phyloP scores from a whole-genome alignment of 2,113 vertebrate genomes.

The Orycteropus afer region DNA sequence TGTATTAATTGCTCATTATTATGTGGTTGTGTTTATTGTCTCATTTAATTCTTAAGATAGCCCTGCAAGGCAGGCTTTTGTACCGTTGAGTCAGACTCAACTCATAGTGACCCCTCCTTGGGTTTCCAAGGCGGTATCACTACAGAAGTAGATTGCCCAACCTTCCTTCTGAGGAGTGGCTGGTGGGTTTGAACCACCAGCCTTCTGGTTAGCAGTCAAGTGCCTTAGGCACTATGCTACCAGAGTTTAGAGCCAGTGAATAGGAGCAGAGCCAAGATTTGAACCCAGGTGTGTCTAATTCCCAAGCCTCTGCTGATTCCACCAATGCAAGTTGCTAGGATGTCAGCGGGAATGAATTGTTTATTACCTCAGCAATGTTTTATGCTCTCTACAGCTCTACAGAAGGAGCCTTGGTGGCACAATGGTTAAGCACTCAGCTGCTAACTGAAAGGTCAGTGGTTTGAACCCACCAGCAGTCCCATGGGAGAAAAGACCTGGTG shows the following conservation, averaged over 20 bases:
- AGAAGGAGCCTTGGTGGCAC: not conserved
- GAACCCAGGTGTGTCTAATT: not conserved
- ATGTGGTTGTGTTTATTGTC: not conserved
- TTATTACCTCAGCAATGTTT: not conserved
- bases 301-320: not conserved
- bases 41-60: not conserved
- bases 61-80: not conserved
- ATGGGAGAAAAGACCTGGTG: too few species aligned
- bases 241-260: not conserved
- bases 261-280: not conserved
- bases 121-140: too few species aligned
- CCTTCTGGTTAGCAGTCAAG: too few species aligned
- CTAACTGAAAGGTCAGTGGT: too few species aligned
- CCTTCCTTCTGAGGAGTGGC: too few species aligned
- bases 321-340: not conserved
- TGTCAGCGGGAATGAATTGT: not conserved
- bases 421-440: too few species aligned
- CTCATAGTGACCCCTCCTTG: too few species aligned
- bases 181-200: too few species aligned
- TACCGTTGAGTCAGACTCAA: too few species aligned
- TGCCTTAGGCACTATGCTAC: too few species aligned
- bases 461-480: too few species aligned
- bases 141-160: too few species aligned
- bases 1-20: not conserved
- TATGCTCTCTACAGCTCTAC: not conserved